Base-by-base conservation (phyloP, 2,888 invertebrate species). In the Carpatolechia fugitivella region DNA sequence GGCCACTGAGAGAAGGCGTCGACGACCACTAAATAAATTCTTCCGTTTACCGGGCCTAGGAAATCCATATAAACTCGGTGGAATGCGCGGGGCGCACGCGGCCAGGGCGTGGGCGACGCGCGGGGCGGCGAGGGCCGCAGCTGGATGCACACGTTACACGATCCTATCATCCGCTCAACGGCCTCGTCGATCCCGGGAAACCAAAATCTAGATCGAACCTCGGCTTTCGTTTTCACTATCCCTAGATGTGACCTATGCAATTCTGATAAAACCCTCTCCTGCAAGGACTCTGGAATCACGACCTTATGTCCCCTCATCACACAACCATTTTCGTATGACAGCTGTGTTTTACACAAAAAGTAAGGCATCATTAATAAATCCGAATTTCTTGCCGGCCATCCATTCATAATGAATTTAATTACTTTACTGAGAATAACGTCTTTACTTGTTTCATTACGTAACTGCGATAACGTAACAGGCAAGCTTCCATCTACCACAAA, bases 141-240 rank as follows among this genome's bases (percentile, higher is more conserved):
- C n/a, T 14, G 14, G 1, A 16, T n/a, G 20, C 49, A 49, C 20
- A 49, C 35, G 11, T 16, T 18, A 20, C 49, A 49, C 6, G 35
- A 31, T 3, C 35, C 49, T 6, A 35, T 20, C 35, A 35, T n/a
- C n/a, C 35, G 35, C 35, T 35, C 35, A 13, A 35, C n/a, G 35
- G 52, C 56, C 4, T 57, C 55, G 47, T 61, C 61, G 24, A 61
- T 54, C 44, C 59, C 57, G 8, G 61, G 59, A 33, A 57, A 62
- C 60, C 58, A 60, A n/a, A 62, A 20, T 5, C 54, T 18, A 8
- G 31, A 14, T 11, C 61, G 55, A 8, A 57, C 60, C 52, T 56
- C 58, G 11, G 61, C 60, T 36, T 58, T 60, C 46, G 54, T 58
- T 50, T 58, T 58, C 8, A 57, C 57, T 1, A 60, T 38, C 7